Conservation (phyloP, 2,113 vertebrate species). For the Prunella himalayana region DNA sequence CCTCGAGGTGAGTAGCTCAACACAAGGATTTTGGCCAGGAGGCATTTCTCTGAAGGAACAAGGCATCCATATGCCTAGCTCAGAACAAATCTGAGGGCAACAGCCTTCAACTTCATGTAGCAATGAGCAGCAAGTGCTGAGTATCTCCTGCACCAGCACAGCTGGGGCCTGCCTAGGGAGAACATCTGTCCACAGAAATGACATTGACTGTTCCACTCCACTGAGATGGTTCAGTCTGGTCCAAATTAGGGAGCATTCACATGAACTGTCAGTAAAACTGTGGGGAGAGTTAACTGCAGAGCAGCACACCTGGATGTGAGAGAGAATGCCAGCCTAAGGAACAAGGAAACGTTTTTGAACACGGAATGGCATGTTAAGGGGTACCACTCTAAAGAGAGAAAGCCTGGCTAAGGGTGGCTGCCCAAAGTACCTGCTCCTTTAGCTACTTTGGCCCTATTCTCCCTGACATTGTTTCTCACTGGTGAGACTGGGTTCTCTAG, state of each 20-base stretch:
- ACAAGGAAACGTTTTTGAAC: not conserved
- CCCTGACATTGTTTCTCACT: not conserved
- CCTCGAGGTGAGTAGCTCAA: not conserved
- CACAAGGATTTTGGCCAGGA: not conserved
- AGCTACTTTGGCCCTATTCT: not conserved
- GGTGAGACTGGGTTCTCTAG: not conserved
- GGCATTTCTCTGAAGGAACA: not conserved
- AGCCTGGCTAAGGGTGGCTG: not conserved
- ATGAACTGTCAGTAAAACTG: not conserved
- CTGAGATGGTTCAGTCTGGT: not conserved
- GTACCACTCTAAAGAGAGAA: not conserved
- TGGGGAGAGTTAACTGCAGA: not conserved
- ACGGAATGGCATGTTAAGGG: fast-evolving
- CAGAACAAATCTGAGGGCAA: not conserved
- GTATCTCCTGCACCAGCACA: not conserved
- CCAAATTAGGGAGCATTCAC: not conserved
- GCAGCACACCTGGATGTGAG: not conserved
- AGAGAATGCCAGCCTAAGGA: not conserved
- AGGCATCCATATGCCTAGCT: not conserved
- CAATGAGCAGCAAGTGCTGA: not conserved
- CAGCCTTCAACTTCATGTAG: not conserved
- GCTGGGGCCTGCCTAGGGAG: not conserved
- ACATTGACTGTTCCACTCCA: not conserved
- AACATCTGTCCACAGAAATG: not conserved
- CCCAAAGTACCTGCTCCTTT: not conserved